phyloP scores from a whole-genome alignment of 1,140 invertebrate species.

The Teleogryllus occipitalis region DNA sequence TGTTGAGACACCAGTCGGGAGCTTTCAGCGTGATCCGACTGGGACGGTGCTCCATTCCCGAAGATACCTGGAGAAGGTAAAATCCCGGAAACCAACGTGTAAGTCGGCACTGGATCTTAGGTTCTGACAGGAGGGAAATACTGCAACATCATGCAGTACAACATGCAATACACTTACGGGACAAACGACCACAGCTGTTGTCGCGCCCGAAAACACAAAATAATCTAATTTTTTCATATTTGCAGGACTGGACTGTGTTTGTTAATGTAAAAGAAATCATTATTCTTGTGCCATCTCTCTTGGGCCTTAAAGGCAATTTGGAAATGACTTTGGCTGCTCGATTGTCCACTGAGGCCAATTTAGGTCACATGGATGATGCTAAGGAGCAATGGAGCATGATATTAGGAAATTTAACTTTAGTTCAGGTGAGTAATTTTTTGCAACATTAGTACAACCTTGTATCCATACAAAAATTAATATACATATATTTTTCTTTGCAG shows the following conservation, averaged over 20 bases:
- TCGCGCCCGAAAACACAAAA: no score
- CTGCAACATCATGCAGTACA: no score
- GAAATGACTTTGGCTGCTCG: constrained; percentile 96
- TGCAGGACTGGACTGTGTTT: constrained; percentile 80
- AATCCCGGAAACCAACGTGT: no score
- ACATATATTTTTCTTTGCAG: constrained; percentile 37
- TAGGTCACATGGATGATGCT: constrained; percentile 64
- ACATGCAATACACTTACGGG: no score
- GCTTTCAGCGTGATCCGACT: no score
- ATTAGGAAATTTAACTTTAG: constrained; percentile 76
- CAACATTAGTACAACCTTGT: background rate
- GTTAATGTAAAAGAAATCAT: constrained; percentile 78
- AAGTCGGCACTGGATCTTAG: no score
- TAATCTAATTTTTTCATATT: constrained; percentile 24
- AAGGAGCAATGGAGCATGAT: constrained; percentile 65
- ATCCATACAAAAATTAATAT: background rate
- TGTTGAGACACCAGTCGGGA: no score
- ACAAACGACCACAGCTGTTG: no score
- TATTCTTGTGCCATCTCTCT: constrained; percentile 86
- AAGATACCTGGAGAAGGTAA: no score
- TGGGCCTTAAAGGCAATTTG: constrained; percentile 92
- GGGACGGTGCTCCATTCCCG: no score
- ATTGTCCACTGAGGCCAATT: constrained; percentile 81
- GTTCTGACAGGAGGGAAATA: no score
- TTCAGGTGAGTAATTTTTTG: constrained; percentile 52